Evolutionary conservation across 2,888 invertebrate genomes (phyloP), one percentile per base, ranked within the genome.

Genomic region (Heteromyza rotundicornis): DNA sequence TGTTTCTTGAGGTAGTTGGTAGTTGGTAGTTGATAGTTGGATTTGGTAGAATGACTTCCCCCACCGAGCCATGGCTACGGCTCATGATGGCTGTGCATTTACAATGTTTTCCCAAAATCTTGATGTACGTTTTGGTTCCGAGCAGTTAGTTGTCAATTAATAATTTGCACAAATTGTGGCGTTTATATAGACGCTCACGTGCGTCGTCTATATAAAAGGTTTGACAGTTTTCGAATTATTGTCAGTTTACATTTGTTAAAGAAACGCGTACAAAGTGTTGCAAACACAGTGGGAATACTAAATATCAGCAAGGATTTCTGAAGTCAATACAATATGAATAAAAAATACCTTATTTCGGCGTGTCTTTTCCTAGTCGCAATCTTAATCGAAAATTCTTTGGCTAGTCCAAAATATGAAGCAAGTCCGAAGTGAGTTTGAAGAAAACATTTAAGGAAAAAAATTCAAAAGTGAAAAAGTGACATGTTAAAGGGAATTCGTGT

Each of bases 391-490:
- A 63, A 59, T 22, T 61, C 66, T n/a, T 64, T 63, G 1, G 75
- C 71, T 2, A 67, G 70, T 24, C 76, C 76, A 3, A 76, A 76
- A 60, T 76, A 71, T 60, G 76, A 73, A 27, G 68, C 57, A 19
- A 70, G 68, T 40, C 66, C 70, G 52, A 75, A 77, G 76, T 76
- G 60, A 69, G 75, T 68, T n/a, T n/a, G n/a, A n/a, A n/a, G n/a
- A n/a, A n/a, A n/a, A n/a, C n/a, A n/a, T n/a, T n/a, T n/a, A n/a
- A n/a, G n/a, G n/a, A n/a, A n/a, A n/a, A n/a, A n/a, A n/a, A n/a
- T n/a, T n/a, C n/a, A n/a, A n/a, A n/a, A n/a, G n/a, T n/a, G n/a
- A n/a, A n/a, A n/a, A n/a, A n/a, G n/a, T n/a, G n/a, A n/a, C n/a
- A n/a, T n/a, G n/a, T n/a, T n/a, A n/a, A n/a, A n/a, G n/a, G n/a